Evolutionary conservation across 2,888 invertebrate genomes (phyloP).

Genomic region (Lepeophtheirus nordmannii): DNA sequence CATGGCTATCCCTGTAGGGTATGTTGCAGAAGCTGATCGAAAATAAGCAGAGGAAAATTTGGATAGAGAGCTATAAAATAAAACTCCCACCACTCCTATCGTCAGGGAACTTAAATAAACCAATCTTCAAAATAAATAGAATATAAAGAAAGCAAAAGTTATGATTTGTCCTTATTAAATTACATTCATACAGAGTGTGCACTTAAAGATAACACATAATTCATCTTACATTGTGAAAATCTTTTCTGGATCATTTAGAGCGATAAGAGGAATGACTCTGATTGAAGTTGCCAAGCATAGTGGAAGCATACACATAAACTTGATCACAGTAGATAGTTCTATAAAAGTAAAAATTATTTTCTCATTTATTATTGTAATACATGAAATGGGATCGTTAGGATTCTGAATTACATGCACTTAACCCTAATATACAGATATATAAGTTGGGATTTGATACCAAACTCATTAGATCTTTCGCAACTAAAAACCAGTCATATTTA

Average conservation of each 20-base stretch:
- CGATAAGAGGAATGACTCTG: background rate
- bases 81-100: background rate
- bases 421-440: too few species aligned
- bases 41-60: background rate
- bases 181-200: background rate
- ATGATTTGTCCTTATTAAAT: too few species aligned
- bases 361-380: too few species aligned
- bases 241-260: background rate
- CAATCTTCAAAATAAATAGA: background rate
- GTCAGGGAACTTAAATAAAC: background rate
- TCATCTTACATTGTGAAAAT: background rate
- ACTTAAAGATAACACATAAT: background rate
- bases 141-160: background rate
- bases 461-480: too few species aligned
- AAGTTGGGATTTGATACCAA: too few species aligned
- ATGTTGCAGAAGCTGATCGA: background rate
- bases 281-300: background rate
- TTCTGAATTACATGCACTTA: too few species aligned
- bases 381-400: too few species aligned
- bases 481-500: too few species aligned
- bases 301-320: background rate
- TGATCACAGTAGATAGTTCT: background rate
- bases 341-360: too few species aligned
- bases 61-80: background rate
- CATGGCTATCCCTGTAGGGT: background rate